Base-by-base conservation (phyloP, 2,113 vertebrate species). In the Myxocyprinus asiaticus region DNA sequence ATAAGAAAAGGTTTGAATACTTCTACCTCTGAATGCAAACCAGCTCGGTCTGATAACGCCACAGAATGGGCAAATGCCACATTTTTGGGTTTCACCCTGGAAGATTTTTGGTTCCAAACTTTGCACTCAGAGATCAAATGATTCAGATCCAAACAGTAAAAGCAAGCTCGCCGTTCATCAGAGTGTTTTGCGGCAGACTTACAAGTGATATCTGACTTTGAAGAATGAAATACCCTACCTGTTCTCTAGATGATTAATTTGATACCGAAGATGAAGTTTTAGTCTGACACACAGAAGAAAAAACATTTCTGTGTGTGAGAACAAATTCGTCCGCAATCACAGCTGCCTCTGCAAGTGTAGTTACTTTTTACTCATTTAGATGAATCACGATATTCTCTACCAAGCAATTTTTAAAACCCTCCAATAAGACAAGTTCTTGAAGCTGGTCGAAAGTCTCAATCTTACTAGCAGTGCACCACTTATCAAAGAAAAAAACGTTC, bases 401-500 rank as follows among this genome's bases (percentile, higher is more conserved):
- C 7, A 81, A 14, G 68, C 64, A 76, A 4, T 10, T 61, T 64
- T 77, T 81, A 45, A 81, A 77, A 5, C 68, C 56, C n/a, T 81
- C 58, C 33, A 81, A 9, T 4, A 81, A 44, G 43, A 76, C 45
- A 12, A 81, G 63, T 15, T 70, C 80, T 12, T 17, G 7, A 0
- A 77, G 7, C 15, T 17, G 15, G 0, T 76, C 7, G 22, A 71
- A 64, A 53, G 48, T 61, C 14, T 14, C 70, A 5, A n/a, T 15
- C 2, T 69, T 76, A 44, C 47, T 22, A 44, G 69, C 58, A 3
- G 4, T 5, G 45, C 80, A 82, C 67, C 48, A 82, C 5, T 45
- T 5, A 33, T 82, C 51, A 73, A 78, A 78, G 43, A 67, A 7
- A 4, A 67, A 7, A 4, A 33, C 42, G 67, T n/a, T 67, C 71